These are phyloP conservation scores for Ectemnius continuus DNA, from an alignment of 2,888 invertebrate genomes.

Conservation along the genomic window DNA sequence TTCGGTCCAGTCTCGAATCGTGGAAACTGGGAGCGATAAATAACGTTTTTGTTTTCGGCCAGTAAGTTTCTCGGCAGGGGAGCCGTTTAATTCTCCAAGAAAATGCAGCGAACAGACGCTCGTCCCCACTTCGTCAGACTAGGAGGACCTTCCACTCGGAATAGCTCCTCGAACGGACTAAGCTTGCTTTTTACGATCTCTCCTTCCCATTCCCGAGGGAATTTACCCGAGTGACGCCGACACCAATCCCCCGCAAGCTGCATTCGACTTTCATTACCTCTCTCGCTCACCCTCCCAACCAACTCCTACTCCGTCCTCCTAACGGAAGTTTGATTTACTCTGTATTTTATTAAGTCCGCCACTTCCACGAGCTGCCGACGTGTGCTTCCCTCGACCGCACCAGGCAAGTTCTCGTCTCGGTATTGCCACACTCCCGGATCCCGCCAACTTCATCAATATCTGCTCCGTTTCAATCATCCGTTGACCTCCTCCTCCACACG, in stretches of 20 bases:
- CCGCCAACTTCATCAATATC: neutral
- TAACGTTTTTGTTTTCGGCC: slow-evolving; percentile 30
- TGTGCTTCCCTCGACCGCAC: neutral
- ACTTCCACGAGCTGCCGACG: neutral
- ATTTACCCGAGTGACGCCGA: no score
- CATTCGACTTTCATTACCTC: no score
- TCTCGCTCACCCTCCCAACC: no score
- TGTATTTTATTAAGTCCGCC: neutral
- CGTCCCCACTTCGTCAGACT: slow-evolving; percentile 5
- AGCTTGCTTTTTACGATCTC: slow-evolving; percentile 10
- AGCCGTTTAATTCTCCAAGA: slow-evolving; percentile 28
- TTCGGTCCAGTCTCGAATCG: neutral
- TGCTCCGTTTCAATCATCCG: slow-evolving; percentile 12
- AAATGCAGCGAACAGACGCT: slow-evolving; percentile 2
- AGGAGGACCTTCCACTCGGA: neutral
- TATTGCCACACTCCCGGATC: neutral
- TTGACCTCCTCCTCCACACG: slow-evolving; percentile 4
- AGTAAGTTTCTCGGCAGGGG: slow-evolving; percentile 25
- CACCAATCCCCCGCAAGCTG: no score
- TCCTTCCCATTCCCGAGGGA: neutral
- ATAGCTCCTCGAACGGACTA: slow-evolving; percentile 5
- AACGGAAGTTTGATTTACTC: no score
- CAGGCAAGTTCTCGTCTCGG: neutral
- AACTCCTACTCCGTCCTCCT: no score
- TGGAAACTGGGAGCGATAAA: slow-evolving; percentile 25